These are phyloP conservation scores for Ictidomys tridecemlineatus DNA, from an alignment of 2,113 vertebrate species.

Conservation along the genomic window DNA sequence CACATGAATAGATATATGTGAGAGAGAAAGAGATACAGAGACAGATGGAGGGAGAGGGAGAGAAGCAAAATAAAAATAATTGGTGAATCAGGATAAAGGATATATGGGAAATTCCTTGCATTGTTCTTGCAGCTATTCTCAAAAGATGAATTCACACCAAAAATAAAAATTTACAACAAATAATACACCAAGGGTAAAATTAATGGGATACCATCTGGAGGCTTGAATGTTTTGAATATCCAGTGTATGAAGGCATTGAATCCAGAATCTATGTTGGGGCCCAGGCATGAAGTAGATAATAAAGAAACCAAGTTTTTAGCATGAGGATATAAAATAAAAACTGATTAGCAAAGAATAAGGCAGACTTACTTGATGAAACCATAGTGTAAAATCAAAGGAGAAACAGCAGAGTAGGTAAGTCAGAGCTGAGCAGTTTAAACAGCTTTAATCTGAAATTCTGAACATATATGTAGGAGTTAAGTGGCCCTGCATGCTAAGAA, in stretches of 20 bases:
- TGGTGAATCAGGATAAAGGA: neutral
- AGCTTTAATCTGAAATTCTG: constrained; percentile 1
- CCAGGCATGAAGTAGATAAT: neutral
- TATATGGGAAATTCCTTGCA: neutral
- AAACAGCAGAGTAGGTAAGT: neutral
- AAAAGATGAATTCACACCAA: neutral
- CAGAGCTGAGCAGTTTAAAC: neutral
- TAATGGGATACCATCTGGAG: neutral
- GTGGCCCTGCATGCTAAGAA: neutral
- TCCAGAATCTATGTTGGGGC: neutral
- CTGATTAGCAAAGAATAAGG: neutral
- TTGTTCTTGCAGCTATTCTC: constrained; percentile 5
- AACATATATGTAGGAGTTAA: neutral
- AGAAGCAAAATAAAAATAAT: neutral
- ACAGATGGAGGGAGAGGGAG: neutral
- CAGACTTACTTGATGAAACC: neutral
- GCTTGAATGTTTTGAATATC: neutral
- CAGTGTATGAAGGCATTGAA: neutral
- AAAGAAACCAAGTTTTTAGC: neutral
- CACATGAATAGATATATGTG: neutral
- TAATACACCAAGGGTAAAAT: neutral
- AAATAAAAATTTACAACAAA: constrained; percentile 30
- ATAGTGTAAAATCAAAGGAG: neutral
- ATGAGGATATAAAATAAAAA: neutral
- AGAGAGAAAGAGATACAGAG: neutral